These are phyloP conservation scores for Malurus alboscapulatus DNA, from an alignment of 2,113 vertebrate species.

Conservation along the genomic window DNA sequence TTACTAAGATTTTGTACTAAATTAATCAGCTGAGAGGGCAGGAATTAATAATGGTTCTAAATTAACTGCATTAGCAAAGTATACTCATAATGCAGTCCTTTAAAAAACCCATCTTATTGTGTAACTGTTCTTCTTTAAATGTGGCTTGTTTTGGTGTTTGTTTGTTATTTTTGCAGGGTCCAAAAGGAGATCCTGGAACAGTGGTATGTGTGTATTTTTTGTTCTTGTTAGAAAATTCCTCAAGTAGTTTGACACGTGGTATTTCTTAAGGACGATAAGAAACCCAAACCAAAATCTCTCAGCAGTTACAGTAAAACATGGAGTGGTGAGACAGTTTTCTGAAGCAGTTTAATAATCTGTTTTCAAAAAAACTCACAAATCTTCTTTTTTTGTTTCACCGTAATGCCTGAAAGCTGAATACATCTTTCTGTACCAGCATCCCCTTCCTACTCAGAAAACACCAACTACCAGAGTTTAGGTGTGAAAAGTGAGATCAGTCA, in stretches of 20 bases:
- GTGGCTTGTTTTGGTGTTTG: not conserved
- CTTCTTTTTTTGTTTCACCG: not conserved
- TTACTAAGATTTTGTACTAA: not conserved
- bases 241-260: not conserved
- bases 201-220: constrained; percentile 79
- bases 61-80: not conserved
- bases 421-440: not conserved
- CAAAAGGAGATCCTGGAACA: constrained; percentile 90
- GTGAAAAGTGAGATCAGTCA: not conserved
- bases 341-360: not conserved
- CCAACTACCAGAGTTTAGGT: not conserved
- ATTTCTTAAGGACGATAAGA: not conserved
- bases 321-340: not conserved
- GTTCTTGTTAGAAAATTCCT: not conserved
- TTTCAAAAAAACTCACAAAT: not conserved
- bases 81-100: not conserved
- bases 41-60: not conserved
- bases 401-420: not conserved
- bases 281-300: not conserved
- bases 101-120: fast-evolving
- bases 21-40: not conserved
- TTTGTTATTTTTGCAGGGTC: constrained; percentile 78
- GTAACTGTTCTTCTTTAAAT: not conserved
- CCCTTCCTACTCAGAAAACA: not conserved
- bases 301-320: not conserved